Evolutionary conservation across 2,113 vertebrate species (phyloP).

Genomic region (Nesoenas mayeri): DNA sequence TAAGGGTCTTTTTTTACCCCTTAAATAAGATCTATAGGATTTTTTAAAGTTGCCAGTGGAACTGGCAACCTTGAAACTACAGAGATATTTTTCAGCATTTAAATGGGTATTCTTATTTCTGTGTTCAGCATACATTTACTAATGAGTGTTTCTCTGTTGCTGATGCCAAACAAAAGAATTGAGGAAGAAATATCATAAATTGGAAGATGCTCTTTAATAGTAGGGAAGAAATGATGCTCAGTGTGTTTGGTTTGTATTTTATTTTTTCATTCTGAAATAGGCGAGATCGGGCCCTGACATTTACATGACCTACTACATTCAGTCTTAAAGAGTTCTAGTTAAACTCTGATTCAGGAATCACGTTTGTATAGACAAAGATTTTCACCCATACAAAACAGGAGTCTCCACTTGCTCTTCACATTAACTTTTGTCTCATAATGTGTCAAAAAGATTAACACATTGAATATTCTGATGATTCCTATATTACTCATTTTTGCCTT

Average conservation of each 20-base stretch:
- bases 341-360: background rate
- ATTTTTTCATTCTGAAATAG: background rate
- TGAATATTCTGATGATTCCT: background rate
- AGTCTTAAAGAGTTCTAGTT: background rate
- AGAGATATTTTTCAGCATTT: background rate
- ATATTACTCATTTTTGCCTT: background rate
- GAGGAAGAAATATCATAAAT: background rate
- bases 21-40: background rate
- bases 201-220: background rate
- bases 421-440: background rate
- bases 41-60: background rate
- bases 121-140: constrained; percentile 2
- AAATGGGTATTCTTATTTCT: constrained; percentile 18
- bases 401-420: background rate
- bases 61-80: background rate
- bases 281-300: background rate
- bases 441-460: background rate
- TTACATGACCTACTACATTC: background rate
- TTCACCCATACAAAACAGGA: background rate
- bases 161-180: constrained; percentile 12
- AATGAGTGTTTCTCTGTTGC: constrained; percentile 24
- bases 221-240: background rate
- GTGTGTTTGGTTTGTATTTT: background rate
- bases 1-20: background rate
- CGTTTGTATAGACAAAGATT: background rate